phyloP scores from a whole-genome alignment of 2,888 invertebrate species.

The Leptodirus hochenwartii region DNA sequence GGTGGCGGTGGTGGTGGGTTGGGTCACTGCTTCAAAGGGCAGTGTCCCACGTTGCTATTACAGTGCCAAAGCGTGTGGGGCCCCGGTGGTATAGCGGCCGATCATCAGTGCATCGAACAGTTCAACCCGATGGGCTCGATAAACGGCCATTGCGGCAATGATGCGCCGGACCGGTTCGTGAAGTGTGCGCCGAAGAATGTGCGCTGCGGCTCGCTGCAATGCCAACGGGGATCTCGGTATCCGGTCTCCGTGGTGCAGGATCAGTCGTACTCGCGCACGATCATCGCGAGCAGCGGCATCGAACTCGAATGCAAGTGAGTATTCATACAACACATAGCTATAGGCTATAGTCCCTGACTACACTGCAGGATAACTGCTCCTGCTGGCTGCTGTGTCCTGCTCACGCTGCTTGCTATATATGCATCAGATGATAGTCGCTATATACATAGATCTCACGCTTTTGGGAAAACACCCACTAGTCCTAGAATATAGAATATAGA shows the following conservation, averaged over 20 bases:
- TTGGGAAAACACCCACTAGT: no score
- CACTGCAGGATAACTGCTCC: no score
- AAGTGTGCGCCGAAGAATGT: constrained; percentile 72
- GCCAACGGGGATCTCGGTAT: constrained; percentile 69
- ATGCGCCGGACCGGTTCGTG: constrained; percentile 46
- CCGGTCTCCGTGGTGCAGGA: constrained; percentile 60
- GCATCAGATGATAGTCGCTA: no score
- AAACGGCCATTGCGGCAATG: constrained; percentile 89
- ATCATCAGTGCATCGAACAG: constrained; percentile 79
- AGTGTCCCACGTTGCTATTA: constrained; percentile 69
- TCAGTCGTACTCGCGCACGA: constrained; percentile 71
- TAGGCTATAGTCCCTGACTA: no score
- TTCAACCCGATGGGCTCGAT: constrained; percentile 91
- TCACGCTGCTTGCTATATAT: no score
- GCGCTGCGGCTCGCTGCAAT: constrained; percentile 87
- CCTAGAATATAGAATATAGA: no score
- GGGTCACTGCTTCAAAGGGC: constrained; percentile 82
- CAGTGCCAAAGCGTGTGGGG: constrained; percentile 96
- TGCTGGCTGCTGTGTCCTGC: no score
- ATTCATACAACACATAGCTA: constrained; percentile 2
- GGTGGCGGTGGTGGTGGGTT: constrained; percentile 29
- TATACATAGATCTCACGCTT: no score
- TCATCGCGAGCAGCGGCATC: constrained; percentile 70
- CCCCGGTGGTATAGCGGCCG: constrained; percentile 62
- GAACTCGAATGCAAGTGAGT: constrained; percentile 97